Percentiles rank a stretch among this genome's conserved stretches.
Evolutionary conservation across 2,113 vertebrate genomes (phyloP).

Genomic region (Nothoprocta perdicaria): DNA sequence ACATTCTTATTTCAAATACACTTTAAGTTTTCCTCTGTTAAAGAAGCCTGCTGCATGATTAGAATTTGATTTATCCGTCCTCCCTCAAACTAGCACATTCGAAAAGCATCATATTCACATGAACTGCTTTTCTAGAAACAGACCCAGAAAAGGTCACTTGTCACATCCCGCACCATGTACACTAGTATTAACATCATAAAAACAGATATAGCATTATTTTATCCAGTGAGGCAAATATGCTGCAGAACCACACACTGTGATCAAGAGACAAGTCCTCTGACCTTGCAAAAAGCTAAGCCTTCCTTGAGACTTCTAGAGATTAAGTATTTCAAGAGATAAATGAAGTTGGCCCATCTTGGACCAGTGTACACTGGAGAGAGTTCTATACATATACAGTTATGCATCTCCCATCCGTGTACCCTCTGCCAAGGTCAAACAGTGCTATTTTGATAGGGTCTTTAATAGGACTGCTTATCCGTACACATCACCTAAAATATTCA

Average conservation of each 20-base stretch:
- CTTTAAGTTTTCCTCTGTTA: neutral
- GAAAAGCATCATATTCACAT: neutral
- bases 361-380: neutral
- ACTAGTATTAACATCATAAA: neutral
- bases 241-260: neutral
- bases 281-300: fast-evolving
- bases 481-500: fast-evolving
- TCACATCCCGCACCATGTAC: fast-evolving
- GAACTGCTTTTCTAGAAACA: neutral
- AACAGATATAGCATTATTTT: neutral
- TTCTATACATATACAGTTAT: neutral
- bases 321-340: neutral
- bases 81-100: neutral
- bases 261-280: neutral
- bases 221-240: neutral
- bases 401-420: neutral
- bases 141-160: neutral
- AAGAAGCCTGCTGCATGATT: neutral
- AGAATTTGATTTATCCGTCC: neutral
- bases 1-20: neutral
- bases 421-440: neutral
- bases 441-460: neutral
- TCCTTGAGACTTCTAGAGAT: neutral
- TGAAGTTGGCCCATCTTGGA: neutral
- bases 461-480: neutral